Percentiles rank a stretch among this genome's conserved stretches.
Evolutionary conservation across 2,113 vertebrate species (phyloP).

Genomic region (Haplochromis vanheusdeni): DNA sequence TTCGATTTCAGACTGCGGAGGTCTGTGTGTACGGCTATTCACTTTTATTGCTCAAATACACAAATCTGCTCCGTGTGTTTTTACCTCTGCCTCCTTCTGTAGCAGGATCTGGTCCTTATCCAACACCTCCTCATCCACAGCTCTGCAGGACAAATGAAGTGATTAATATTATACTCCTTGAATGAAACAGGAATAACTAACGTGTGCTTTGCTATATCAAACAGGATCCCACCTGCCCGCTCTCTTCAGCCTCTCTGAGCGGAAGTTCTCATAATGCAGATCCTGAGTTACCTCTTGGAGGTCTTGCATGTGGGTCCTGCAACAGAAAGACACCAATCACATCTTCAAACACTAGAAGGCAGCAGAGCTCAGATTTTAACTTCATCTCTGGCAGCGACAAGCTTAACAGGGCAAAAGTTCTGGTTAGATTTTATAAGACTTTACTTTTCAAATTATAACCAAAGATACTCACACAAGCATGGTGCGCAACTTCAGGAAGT

Average conservation of each 20-base stretch:
- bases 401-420: background rate
- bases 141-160: constrained; percentile 56
- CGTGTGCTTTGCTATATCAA: background rate
- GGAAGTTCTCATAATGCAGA: constrained; percentile 88
- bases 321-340: constrained; percentile 2
- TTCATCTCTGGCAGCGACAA: background rate
- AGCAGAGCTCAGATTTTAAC: background rate
- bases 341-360: constrained; percentile 34
- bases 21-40: background rate
- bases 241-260: constrained; percentile 84
- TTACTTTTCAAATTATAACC: background rate
- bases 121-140: constrained; percentile 82
- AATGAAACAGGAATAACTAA: background rate
- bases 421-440: background rate
- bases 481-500: constrained; percentile 84
- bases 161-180: background rate
- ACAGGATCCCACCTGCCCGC: constrained; percentile 73
- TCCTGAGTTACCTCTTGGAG: constrained; percentile 87
- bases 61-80: background rate
- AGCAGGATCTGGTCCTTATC: constrained; percentile 92
- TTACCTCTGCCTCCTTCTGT: constrained; percentile 90
- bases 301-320: constrained; percentile 86
- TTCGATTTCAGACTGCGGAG: accelerated
- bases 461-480: constrained; percentile 81
- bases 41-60: background rate